These are phyloP conservation scores for Limnephilus lunatus DNA, from an alignment of 2,888 invertebrate genomes.

Conservation along the genomic window DNA sequence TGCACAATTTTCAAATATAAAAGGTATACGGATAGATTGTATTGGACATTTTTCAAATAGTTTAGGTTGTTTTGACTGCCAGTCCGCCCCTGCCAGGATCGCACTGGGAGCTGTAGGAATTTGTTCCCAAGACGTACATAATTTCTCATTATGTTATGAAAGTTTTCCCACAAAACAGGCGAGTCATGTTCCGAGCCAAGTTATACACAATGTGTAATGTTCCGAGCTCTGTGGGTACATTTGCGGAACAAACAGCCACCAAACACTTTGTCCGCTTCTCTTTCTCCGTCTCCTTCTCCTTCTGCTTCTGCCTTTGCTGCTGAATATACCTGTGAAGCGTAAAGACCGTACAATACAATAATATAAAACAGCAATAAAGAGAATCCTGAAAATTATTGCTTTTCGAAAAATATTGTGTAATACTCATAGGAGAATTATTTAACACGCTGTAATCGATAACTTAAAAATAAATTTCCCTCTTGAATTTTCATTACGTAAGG, in stretches of 20 bases:
- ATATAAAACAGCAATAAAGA: not conserved
- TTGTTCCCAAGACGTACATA: conserved; percentile 41
- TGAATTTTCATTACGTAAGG: not conserved
- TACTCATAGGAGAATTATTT: too few species aligned
- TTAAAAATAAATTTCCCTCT: not conserved
- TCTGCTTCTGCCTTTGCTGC: not conserved
- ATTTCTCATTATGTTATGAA: conserved; percentile 33
- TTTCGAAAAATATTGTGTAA: too few species aligned
- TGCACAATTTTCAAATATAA: too few species aligned
- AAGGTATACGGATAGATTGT: too few species aligned
- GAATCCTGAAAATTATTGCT: not conserved
- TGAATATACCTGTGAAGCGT: not conserved
- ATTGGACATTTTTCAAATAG: not conserved
- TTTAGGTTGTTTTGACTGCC: not conserved
- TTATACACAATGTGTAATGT: not conserved
- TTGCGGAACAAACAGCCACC: not conserved
- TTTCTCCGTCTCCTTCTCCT: not conserved
- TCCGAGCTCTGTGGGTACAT: not conserved
- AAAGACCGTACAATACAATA: not conserved
- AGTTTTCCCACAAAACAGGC: conserved; percentile 14
- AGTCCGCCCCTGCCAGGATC: not conserved
- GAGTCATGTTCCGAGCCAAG: not conserved
- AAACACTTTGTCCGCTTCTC: not conserved
- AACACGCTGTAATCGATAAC: too few species aligned
- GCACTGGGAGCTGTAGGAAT: not conserved